Evolutionary conservation across 2,888 invertebrate genomes (phyloP).

Genomic region (Macropis europaea): DNA sequence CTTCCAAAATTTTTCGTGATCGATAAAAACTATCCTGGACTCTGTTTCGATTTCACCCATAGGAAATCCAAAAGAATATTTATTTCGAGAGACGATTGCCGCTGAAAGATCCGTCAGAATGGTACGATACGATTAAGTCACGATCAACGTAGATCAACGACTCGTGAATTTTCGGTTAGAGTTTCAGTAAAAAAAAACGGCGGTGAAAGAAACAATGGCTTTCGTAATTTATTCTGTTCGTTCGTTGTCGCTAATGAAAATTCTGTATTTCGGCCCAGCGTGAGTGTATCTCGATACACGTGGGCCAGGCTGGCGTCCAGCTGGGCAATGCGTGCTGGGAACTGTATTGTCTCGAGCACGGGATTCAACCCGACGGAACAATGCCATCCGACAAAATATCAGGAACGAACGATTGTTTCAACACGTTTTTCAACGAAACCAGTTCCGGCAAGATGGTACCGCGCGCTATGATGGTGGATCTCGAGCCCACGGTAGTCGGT

Average conservation of each 20-base stretch:
- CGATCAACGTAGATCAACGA: too few species aligned
- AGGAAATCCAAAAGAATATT: conserved; percentile 37
- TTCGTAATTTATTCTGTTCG: too few species aligned
- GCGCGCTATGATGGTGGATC: conserved; percentile 91
- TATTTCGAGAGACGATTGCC: background rate
- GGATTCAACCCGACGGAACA: conserved; percentile 90
- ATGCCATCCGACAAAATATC: conserved; percentile 82
- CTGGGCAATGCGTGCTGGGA: conserved; percentile 94
- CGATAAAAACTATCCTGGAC: conserved; percentile 34
- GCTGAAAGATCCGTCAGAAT: conserved; percentile 36
- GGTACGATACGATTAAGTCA: conserved; percentile 32
- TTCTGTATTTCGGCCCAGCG: conserved; percentile 81
- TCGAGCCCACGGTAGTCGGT: conserved; percentile 94
- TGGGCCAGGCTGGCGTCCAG: conserved; percentile 93
- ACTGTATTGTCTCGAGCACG: conserved; percentile 90
- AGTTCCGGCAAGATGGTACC: conserved; percentile 94
- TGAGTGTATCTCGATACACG: conserved; percentile 93
- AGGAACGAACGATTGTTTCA: conserved; percentile 81
- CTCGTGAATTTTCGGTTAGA: too few species aligned
- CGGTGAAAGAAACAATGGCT: too few species aligned
- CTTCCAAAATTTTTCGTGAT: conserved; percentile 60
- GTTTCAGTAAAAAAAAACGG: too few species aligned
- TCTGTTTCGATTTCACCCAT: conserved; percentile 18
- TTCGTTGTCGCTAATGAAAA: background rate
- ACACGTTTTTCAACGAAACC: conserved; percentile 92